A percentile compares a stretch with the other conserved stretches of the same genome.
Conservation (phyloP, 1,140 invertebrate species). For the Aphis gossypii region DNA sequence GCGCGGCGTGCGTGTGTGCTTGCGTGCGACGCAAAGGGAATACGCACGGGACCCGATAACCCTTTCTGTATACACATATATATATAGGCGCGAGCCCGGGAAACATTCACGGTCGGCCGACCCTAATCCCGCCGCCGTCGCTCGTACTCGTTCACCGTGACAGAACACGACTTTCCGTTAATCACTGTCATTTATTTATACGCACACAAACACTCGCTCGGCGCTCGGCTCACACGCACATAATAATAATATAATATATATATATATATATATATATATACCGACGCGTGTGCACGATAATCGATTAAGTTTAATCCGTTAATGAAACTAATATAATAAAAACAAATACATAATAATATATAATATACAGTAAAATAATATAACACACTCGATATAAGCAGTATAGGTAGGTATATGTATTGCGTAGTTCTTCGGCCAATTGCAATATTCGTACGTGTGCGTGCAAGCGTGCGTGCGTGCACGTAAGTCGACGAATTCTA, state of each 20-base stretch:
- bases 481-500: background rate
- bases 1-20: background rate
- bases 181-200: constrained; percentile 53
- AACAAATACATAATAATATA: background rate
- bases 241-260: background rate
- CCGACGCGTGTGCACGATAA: background rate
- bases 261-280: background rate
- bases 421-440: background rate
- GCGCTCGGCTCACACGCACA: background rate
- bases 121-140: constrained; percentile 47
- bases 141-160: constrained; percentile 50
- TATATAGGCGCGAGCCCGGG: background rate
- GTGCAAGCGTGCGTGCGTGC: no score
- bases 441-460: no score
- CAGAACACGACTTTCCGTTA: constrained; percentile 55
- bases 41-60: constrained; percentile 43
- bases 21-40: constrained; percentile 42
- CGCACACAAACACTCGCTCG: background rate
- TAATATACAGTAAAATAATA: background rate
- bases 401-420: no score
- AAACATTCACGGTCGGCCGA: constrained; percentile 51
- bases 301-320: constrained; percentile 23
- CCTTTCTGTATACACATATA: constrained; percentile 22
- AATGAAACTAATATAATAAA: background rate
- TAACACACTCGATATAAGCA: background rate